These are phyloP conservation scores for Prenolepis imparis DNA, from an alignment of 2,888 invertebrate species.

Conservation along the genomic window DNA sequence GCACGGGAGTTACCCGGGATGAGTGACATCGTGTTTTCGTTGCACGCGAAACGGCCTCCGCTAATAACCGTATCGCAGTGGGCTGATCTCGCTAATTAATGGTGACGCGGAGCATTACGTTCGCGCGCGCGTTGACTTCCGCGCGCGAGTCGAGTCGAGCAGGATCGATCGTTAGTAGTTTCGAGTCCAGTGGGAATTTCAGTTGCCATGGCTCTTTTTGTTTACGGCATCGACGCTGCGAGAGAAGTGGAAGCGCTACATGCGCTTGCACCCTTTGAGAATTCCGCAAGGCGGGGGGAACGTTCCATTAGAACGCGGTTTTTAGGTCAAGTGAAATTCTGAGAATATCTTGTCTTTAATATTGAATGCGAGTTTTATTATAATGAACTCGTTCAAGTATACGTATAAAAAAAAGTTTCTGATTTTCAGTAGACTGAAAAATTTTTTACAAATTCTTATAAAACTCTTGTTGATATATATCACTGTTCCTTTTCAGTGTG, in stretches of 20 bases:
- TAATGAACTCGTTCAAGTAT: conserved; percentile 15
- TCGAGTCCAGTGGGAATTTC: conserved; percentile 26
- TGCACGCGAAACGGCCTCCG: conserved; percentile 8
- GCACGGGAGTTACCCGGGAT: background rate
- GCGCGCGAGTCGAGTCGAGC: background rate
- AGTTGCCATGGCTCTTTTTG: conserved; percentile 30
- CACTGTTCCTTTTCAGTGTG: background rate
- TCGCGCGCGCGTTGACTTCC: conserved; percentile 20
- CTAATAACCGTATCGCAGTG: conserved; percentile 37
- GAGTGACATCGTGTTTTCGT: conserved; percentile 42
- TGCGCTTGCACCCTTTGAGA: conserved; percentile 2
- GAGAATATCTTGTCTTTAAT: conserved; percentile 20
- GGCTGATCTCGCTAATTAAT: conserved; percentile 40
- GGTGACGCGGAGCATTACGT: conserved; percentile 31
- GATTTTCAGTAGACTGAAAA: background rate
- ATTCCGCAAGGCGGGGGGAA: background rate
- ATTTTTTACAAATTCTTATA: background rate
- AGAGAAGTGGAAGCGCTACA: background rate
- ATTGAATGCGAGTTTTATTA: conserved; percentile 20
- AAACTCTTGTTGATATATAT: background rate
- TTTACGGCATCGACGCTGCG: conserved; percentile 7
- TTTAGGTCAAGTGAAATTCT: conserved; percentile 37
- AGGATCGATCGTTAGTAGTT: conserved; percentile 33
- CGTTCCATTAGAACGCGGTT: conserved; percentile 4
- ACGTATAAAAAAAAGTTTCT: conserved; percentile 11